Evolutionary conservation across 2,113 vertebrate genomes (phyloP).

Genomic region (Glaucomys volans): DNA sequence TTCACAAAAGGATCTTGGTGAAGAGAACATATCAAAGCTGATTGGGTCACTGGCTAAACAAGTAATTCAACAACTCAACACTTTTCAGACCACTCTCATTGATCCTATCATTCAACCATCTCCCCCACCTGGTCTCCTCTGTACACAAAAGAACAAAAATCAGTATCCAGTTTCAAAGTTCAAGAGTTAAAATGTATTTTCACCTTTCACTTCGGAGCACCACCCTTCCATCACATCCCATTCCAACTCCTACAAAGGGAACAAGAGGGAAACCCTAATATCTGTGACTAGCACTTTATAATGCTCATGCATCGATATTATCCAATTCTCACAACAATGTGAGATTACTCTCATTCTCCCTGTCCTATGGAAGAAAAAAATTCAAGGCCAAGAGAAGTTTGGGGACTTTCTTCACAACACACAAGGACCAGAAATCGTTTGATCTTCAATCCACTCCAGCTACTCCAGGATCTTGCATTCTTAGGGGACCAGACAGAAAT

Average conservation of each 20-base stretch:
- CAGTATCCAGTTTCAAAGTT: neutral
- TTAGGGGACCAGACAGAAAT: neutral
- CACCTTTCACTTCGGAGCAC: neutral
- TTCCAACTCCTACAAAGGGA: neutral
- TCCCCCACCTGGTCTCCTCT: neutral
- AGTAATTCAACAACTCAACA: neutral
- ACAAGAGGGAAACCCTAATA: neutral
- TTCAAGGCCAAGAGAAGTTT: neutral
- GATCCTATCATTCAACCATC: neutral
- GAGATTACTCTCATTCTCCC: neutral
- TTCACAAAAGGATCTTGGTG: neutral
- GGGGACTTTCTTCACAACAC: neutral
- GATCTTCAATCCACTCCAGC: neutral
- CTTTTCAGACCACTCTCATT: neutral
- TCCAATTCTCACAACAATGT: neutral
- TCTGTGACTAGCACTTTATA: no score
- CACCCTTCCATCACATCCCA: neutral
- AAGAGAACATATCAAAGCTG: neutral
- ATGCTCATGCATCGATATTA: fast-evolving
- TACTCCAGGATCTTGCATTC: neutral
- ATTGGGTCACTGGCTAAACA: neutral
- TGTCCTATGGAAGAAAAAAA: neutral
- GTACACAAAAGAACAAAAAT: neutral
- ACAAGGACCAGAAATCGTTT: neutral
- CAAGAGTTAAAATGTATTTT: neutral